Base-by-base conservation (phyloP, 2,888 invertebrate genomes). In the Carterocephalus palaemon region DNA sequence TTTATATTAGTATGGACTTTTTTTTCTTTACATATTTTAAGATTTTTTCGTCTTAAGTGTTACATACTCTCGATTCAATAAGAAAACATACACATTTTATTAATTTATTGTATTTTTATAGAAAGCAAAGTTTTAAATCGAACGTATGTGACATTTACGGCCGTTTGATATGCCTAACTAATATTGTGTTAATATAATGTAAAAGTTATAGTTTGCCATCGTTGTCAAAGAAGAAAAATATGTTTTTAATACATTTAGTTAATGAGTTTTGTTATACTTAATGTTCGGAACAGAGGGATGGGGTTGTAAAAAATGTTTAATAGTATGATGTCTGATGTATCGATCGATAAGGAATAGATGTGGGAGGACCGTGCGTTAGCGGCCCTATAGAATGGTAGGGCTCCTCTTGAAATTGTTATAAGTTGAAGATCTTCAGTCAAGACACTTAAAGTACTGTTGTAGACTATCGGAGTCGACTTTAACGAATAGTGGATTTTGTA, bases 391-490 rank as follows among this genome's bases (percentile, higher is more conserved):
- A 48, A 48, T 57, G 58, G 56, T 70, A 67, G 67, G 65, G 72
- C 71, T 77, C 81, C 73, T 73, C 71, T 73, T 69, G 64, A 64
- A 64, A 65, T 84, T 82, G 82, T 84, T 83, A 83, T 83, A 81
- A 79, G 70, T 67, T 70, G 60, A 64, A 63, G 67, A 70, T 62
- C 70, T 64, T 67, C 67, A 70, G 84, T 81, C 79, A 71, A 79
- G 85, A 70, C 79, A 85, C 85, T 84, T 85, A 82, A 75, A 85
- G 85, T 86, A 86, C 85, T 85, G 83, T 81, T 81, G 77, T 80
- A 78, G 72, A 57, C 56, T 65, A 67, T 59, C 58, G 51, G 52
- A 54, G 58, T 57, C 59, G 66, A 64, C 54, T 57, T 51, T 49
- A 53, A 60, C 54, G 57, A 57, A 61, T 56, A 62, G 56, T 53